Base-by-base conservation (phyloP, 2,113 vertebrate genomes). In the Pogonocichla stellata region DNA sequence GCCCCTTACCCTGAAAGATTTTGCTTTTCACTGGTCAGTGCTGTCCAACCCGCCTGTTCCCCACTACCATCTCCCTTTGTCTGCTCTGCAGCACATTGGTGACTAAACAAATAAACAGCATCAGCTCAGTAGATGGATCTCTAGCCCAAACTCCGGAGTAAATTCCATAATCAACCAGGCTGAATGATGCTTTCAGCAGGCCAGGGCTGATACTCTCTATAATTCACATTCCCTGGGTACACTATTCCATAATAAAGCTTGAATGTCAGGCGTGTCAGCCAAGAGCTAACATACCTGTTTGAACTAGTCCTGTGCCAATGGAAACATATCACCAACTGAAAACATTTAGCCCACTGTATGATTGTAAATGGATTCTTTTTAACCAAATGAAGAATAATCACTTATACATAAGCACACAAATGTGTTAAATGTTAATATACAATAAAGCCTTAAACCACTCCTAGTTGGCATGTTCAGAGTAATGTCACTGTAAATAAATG, bases 101-200 rank as follows among this genome's bases (percentile, higher is more conserved):
- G 72, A 47, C 96, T 88, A 81, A 88, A 96, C 96, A 97, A 96
- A 97, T 77, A 98, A 96, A 95, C 47, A 90, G 54, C 64, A 95
- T 81, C 92, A 43, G 42, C 82, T 90, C 67, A 12, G 71, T 80
- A 96, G 96, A 96, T 91, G 93, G 86, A 97, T 97, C 97, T 96
- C 29, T 61, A 95, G 86, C 79, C 90, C 95, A 78, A 67, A 95
- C 88, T 97, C 88, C 4, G 2, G 90, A 98, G 96, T 94, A 96
- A 96, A 97, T 97, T 97, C 93, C 93, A 86, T 96, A 97, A 98
- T 97, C 98, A 98, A 95, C 96, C 64, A 97, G 98, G 92, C 94
- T 97, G 97, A 98, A 97, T 97, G 97, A 98, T 98, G 97, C 92
- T 97, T 97, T 98, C 93, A 96, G 95, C 93, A 96, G 97, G 92